phyloP scores from a whole-genome alignment of 2,113 vertebrate species.

The Phasianus colchicus region DNA sequence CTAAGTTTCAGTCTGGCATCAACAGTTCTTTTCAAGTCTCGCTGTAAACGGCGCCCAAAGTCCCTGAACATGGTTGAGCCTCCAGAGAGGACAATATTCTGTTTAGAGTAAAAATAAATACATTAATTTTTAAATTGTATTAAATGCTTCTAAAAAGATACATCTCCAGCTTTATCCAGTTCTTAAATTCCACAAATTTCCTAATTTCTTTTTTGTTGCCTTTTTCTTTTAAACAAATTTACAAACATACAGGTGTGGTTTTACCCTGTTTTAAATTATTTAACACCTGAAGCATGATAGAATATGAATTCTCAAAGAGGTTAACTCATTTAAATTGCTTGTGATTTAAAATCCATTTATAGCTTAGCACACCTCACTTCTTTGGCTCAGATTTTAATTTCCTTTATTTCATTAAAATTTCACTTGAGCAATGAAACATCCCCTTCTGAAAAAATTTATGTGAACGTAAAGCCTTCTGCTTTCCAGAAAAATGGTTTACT shows the following conservation, averaged over 20 bases:
- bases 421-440: background rate
- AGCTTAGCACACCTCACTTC: background rate
- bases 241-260: background rate
- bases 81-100: slow-evolving; percentile 96
- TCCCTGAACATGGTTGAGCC: slow-evolving; percentile 99
- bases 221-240: background rate
- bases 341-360: background rate
- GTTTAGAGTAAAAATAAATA: slow-evolving; percentile 4
- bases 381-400: background rate
- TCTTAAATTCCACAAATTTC: background rate
- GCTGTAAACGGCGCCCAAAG: slow-evolving; percentile 94
- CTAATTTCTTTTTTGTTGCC: background rate
- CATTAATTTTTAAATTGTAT: background rate
- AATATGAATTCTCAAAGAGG: background rate
- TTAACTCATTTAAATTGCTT: background rate
- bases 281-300: background rate
- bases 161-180: background rate
- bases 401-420: background rate
- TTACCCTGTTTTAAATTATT: background rate
- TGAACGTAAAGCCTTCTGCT: background rate
- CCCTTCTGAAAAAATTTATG: background rate
- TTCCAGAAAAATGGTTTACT: background rate
- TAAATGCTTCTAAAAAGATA: background rate
- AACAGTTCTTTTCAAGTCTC: slow-evolving; percentile 96
- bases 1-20: slow-evolving; percentile 97